Conservation (phyloP, 2,888 invertebrate species). For the Chloroclysta siterata region DNA sequence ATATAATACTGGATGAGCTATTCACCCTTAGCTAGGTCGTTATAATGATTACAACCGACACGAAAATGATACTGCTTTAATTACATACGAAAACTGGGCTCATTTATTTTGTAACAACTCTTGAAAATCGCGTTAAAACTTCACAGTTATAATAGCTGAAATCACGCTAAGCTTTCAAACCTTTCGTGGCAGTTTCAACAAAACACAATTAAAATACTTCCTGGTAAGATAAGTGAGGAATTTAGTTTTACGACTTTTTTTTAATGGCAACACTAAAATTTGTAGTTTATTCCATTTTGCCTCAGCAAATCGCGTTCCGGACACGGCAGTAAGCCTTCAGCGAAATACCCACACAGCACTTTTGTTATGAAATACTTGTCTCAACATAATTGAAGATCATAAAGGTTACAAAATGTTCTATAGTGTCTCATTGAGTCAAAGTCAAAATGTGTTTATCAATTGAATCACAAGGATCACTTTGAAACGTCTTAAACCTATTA, state of each 20-base stretch:
- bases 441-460: too few species aligned
- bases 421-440: too few species aligned
- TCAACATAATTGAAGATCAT: not conserved
- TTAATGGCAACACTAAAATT: slow-evolving; percentile 27
- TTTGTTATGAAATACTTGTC: slow-evolving; percentile 1
- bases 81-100: slow-evolving; percentile 40
- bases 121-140: slow-evolving; percentile 50
- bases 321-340: not conserved
- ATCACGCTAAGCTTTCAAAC: slow-evolving; percentile 50
- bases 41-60: slow-evolving; percentile 53
- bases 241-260: slow-evolving; percentile 29
- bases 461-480: too few species aligned
- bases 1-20: slow-evolving; percentile 4
- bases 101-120: slow-evolving; percentile 38
- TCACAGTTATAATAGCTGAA: slow-evolving; percentile 49
- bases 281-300: slow-evolving; percentile 8
- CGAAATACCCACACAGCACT: not conserved
- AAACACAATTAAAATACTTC: slow-evolving; percentile 24
- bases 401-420: too few species aligned
- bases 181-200: slow-evolving; percentile 3
- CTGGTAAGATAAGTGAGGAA: slow-evolving; percentile 29
- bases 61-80: slow-evolving; percentile 49
- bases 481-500: too few species aligned
- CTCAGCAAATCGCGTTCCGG: slow-evolving; percentile 7
- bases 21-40: slow-evolving; percentile 12